Percentiles rank a stretch among this genome's conserved stretches.
These are phyloP conservation scores for Caenorhabditis parvicauda DNA, from an alignment of 2,888 invertebrate species.

Conservation along the genomic window DNA sequence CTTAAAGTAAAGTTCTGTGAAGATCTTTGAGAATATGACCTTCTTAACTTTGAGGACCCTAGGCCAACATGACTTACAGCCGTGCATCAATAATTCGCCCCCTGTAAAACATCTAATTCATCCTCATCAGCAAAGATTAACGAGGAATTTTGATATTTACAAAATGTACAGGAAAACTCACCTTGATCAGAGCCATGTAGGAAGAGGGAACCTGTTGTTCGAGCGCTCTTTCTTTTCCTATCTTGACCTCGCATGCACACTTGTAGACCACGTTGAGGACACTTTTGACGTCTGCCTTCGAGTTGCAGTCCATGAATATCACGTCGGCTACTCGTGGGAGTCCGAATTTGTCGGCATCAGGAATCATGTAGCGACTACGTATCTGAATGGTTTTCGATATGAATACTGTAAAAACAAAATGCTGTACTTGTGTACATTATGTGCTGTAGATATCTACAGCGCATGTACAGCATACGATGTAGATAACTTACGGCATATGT, in stretches of 20 bases:
- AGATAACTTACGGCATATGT: no score
- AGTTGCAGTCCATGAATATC: conserved; percentile 62
- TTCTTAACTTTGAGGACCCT: no score
- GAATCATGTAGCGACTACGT: conserved; percentile 75
- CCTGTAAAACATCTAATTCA: background rate
- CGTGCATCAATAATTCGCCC: background rate
- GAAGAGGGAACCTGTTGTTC: conserved; percentile 93
- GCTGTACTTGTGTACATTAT: no score
- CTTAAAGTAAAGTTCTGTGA: background rate
- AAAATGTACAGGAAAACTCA: no score
- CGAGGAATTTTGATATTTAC: background rate
- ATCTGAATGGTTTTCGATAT: conserved; percentile 19
- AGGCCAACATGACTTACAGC: background rate
- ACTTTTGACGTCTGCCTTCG: conserved; percentile 79
- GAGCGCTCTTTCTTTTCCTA: conserved; percentile 77
- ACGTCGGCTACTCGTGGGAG: conserved; percentile 72
- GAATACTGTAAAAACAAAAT: no score
- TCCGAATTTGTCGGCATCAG: conserved; percentile 82
- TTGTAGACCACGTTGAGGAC: conserved; percentile 76
- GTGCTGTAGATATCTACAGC: no score
- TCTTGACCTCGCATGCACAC: conserved; percentile 82
- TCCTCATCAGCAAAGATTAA: no score
- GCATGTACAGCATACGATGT: no score
- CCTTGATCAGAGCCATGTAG: conserved; percentile 89
- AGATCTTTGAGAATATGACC: background rate